Evolutionary conservation across 2,113 vertebrate species (phyloP).

Genomic region (Oncorhynchus kisutch): DNA sequence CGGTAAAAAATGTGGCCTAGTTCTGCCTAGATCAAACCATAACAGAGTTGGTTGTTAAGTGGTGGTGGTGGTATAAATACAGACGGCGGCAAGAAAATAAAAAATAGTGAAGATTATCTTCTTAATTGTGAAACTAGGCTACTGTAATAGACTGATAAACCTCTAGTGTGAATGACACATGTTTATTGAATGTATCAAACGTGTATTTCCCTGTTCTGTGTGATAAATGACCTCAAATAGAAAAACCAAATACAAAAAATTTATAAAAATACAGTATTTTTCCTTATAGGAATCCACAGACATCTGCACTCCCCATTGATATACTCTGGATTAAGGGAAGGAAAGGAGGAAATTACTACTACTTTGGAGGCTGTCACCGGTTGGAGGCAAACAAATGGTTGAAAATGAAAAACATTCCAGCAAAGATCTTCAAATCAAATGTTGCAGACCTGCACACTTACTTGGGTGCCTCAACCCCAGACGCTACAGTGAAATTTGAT

Average conservation of each 20-base stretch:
- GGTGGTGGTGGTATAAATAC: too few species aligned
- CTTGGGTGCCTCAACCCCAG: conserved; percentile 84
- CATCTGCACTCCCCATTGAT: conserved; percentile 78
- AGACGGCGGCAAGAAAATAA: too few species aligned
- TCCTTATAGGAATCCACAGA: conserved; percentile 59
- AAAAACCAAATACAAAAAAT: too few species aligned
- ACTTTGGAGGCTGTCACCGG: conserved; percentile 92
- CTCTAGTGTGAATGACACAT: too few species aligned
- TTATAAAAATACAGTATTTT: background rate
- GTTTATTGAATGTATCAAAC: too few species aligned
- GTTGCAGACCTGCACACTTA: conserved; percentile 84
- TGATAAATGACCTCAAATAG: too few species aligned
- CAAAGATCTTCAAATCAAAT: conserved; percentile 86
- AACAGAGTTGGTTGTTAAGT: too few species aligned
- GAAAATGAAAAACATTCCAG: conserved; percentile 81
- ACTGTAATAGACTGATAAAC: too few species aligned
- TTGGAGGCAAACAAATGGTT: conserved; percentile 83
- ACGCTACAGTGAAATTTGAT: conserved; percentile 73
- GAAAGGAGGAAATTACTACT: conserved; percentile 86
- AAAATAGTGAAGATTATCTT: too few species aligned
- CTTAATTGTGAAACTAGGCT: too few species aligned
- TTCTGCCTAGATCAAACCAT: too few species aligned
- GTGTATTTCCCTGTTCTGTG: too few species aligned
- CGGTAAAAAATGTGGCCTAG: conserved; percentile 65
- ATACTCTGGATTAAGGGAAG: conserved; percentile 90